Evolutionary conservation across 2,113 vertebrate species (phyloP), one percentile per base, ranked within the genome.

Genomic region (Oryzias woworae): DNA sequence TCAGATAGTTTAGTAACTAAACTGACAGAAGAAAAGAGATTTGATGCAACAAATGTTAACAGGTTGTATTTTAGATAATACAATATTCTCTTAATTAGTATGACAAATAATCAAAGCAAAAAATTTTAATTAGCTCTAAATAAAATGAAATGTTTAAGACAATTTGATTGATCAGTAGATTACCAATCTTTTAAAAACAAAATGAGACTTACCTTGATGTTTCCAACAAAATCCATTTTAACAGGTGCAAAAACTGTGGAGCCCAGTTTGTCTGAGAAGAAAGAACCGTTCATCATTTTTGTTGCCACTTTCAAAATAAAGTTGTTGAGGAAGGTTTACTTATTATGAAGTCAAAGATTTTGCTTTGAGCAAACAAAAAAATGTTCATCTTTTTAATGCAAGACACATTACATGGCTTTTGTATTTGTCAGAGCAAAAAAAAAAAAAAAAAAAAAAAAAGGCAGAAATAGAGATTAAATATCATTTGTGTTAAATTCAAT

Each of bases 211-310:
- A 98, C 97, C 95, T 96, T 98, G 74, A 99, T 98, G 85, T 99
- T 99, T 71, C 97, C 97, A 76, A 97, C 95, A 94, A 99, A 97
- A 93, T 99, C 97, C 92, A 99, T 97, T 93, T 98, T 99, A 88
- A 99, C 97, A 81, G 97, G 97, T 70, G 96, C 96, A 93, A 99
- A 99, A 72, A 99, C 96, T 14, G 95, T 98, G 67, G 97, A 93
- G 46, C 96, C 96, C 86, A 99, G 92, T 83, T 99, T 99, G 84
- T 99, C 97, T 99, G 82, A 86, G 79, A 84, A 89, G 61, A 90
- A 77, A 92, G 78, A 90, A 83, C 73, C 71, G 63, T 66, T 46
- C 4, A 78, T 87, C 66, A 85, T 58, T 71, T 46, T 73, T 24
- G 8, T 28, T 72, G 46, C 66, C 64, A 16, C 49, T 43, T 58